Base-by-base conservation (phyloP, 2,113 vertebrate species). In the Desmodus rotundus region DNA sequence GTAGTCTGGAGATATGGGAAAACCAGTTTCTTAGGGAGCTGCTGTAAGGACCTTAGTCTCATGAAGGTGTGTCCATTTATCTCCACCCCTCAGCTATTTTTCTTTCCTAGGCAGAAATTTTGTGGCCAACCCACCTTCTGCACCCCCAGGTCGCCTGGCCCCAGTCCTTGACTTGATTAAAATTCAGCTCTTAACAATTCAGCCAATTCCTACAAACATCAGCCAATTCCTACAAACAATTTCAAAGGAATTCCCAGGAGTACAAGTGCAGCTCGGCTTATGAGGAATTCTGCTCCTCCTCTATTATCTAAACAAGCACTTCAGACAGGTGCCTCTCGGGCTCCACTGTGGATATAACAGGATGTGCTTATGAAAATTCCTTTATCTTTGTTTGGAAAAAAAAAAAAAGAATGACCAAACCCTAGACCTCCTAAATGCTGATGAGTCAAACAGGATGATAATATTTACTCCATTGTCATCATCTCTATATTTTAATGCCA, bases 361-460 rank as follows among this genome's bases (percentile, higher is more conserved):
- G 16, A 73, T 38, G 11, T 33, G 20, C 45, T 95, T 45, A 65
- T 68, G 50, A 96, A 61, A 89, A 81, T 45, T 11, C 26, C 26
- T 82, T 87, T 52, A 50, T 72, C 22, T 87, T 91, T 61, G 78
- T 82, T 76, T 45, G 50, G 89, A 58, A 81, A 19, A 11, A 13
- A 41, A 24, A 45, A 50, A 41, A 47, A 17, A 26, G 8, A 26
- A 8, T 1, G 0, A 9, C 33, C 45, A 73, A 91, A 11, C 50
- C 36, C 20, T 56, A 77, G 90, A 78, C 16, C 26, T 78, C 88
- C 68, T 77, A 65, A 77, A 80, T 89, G 41, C 33, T 61, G 68
- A 58, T 88, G 43, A 87, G 45, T 89, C 65, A 89, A 93, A 94
- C 26, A 93, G 61, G 63, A 92, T 72, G 31, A 52, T 22, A 80